Evolutionary conservation across 2,113 vertebrate species (phyloP).

Genomic region (Fulica atra): DNA sequence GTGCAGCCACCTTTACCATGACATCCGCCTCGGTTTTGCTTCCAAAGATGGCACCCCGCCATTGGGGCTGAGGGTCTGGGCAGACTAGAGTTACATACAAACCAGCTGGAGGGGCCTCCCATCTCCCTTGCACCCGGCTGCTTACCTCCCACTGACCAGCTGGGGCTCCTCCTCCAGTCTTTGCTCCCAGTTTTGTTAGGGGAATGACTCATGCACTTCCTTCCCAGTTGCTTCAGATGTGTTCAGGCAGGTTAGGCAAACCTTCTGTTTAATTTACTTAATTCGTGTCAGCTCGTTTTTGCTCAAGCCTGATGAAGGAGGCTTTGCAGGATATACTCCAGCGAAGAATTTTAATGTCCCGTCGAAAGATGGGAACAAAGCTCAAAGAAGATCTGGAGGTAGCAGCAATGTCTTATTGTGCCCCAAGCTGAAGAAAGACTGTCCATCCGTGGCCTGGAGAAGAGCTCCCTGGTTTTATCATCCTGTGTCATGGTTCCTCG

Average conservation of each 20-base stretch:
- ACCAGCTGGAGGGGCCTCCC: not conserved
- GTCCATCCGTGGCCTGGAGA: not conserved
- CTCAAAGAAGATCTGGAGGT: not conserved
- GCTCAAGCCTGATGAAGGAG: not conserved
- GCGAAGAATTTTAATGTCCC: not conserved
- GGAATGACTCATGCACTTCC: not conserved
- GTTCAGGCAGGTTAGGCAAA: not conserved
- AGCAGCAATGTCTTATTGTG: not conserved
- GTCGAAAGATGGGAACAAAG: not conserved
- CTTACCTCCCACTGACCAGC: constrained; percentile 15
- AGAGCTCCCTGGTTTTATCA: not conserved
- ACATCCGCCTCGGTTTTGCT: not conserved
- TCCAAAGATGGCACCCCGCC: not conserved
- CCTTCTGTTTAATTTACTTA: not conserved
- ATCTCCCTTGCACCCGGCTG: not conserved
- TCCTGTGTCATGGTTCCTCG: not conserved
- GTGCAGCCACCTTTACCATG: not conserved
- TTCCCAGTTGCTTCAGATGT: not conserved
- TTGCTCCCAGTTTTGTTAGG: not conserved
- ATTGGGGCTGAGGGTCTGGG: not conserved
- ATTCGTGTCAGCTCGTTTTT: not conserved
- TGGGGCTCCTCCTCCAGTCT: constrained; percentile 11
- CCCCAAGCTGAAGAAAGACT: not conserved
- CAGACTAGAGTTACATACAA: not conserved
- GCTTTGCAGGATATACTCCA: not conserved